Conservation (phyloP, 1,140 invertebrate genomes). For the Lysiphlebus fabarum region DNA sequence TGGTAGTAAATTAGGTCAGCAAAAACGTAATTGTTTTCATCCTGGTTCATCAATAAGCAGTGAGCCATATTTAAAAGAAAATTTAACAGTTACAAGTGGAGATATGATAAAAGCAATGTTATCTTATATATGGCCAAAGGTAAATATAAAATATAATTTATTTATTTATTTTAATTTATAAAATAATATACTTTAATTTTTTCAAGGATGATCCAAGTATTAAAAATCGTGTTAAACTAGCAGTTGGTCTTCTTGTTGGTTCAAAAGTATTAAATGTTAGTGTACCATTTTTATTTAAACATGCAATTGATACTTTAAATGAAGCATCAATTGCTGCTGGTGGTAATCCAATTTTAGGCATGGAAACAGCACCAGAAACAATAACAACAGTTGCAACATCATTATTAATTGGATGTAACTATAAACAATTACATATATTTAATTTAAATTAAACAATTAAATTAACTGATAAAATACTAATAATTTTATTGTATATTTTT, state of each 20-base stretch:
- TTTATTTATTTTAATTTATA: neutral
- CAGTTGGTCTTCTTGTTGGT: conserved; percentile 74
- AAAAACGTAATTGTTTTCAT: conserved; percentile 83
- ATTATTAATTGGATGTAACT: conserved; percentile 88
- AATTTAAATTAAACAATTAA: neutral
- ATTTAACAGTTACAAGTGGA: conserved; percentile 62
- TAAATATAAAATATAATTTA: conserved; percentile 41
- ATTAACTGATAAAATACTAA: too few species aligned
- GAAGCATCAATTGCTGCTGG: conserved; percentile 49
- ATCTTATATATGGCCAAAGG: conserved; percentile 93
- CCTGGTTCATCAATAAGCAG: conserved; percentile 69
- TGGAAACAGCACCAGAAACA: conserved; percentile 71
- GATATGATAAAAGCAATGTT: conserved; percentile 89
- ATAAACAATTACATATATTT: conserved; percentile 21
- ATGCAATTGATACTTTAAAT: conserved; percentile 88
- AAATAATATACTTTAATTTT: conserved; percentile 28
- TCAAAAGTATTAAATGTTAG: conserved; percentile 87
- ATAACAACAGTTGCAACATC: conserved; percentile 72
- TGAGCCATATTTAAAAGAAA: conserved; percentile 59
- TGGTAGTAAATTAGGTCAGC: conserved; percentile 57
- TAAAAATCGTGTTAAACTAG: conserved; percentile 77
- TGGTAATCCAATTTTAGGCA: conserved; percentile 59
- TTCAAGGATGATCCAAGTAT: conserved; percentile 74
- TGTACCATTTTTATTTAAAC: conserved; percentile 97
- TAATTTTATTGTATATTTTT: conserved; percentile 20